Evolutionary conservation across 1,140 invertebrate species (phyloP), one percentile per base, ranked within the genome.

Genomic region (Mycetomoellerius zeteki): DNA sequence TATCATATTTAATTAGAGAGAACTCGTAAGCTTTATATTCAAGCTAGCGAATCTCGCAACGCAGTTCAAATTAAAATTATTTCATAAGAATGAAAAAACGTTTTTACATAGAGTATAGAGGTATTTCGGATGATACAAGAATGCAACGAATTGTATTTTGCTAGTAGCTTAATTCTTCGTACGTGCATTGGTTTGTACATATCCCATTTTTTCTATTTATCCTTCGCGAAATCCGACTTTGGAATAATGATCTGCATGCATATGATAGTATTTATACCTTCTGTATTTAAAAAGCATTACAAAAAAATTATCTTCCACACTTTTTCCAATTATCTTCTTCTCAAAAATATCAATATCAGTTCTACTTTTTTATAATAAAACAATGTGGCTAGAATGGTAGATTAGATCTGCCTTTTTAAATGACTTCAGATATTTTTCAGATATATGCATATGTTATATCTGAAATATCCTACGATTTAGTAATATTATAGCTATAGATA

Each of bases 401-500:
- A 88, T 58, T 93, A 93, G 89, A 88, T 89, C 21, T 72, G 87
- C 43, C 69, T 87, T 87, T 73, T 81, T 89, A 47, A 84, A 73
- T 30, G 24, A 82, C 21, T 72, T 82, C 24, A 60, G 30, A 62
- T 50, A 72, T 85, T 77, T 84, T 76, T 6, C 60, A 85, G 71
- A 73, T 89, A 67, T 43, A 7, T 87, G 58, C 80, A 90, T 85
- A 87, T 75, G 8, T 86, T 60, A 56, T 65, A 54, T 86, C 78
- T 52, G 50, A 80, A 47, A 58, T 80, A 88, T 87, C 43, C 69
- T 86, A 86, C 33, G 30, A 88, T 76, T 82, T 88, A 62, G 65
- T 85, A 64, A 90, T 62, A 87, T 85, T 60, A 90, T 88, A 90
- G 65, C 75, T 37, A 92, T 73, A 62, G 91, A 89, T 91, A 92